Evolutionary conservation across 2,797 vertebrate species (phyloP).

Genomic region (Anguilla pacifica): DNA sequence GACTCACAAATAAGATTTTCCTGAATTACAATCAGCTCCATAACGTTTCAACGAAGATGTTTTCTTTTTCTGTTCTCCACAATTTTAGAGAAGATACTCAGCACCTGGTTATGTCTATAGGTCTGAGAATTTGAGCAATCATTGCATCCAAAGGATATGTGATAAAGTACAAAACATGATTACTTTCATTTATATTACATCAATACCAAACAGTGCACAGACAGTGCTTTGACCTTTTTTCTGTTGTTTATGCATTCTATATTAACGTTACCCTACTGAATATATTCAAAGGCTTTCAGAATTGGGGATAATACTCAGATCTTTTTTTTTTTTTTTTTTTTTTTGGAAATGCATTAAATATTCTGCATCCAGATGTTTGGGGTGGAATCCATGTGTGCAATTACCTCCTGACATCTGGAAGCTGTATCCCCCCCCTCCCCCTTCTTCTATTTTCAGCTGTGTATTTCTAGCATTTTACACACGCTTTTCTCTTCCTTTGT

Average conservation of each 20-base stretch:
- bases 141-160: too few species aligned
- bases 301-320: neutral
- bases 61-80: too few species aligned
- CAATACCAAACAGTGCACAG: too few species aligned
- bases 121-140: too few species aligned
- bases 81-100: too few species aligned
- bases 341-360: neutral
- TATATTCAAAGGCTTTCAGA: neutral
- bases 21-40: neutral
- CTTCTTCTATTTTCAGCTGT: neutral
- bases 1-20: neutral
- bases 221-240: neutral
- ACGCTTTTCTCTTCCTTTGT: neutral
- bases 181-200: too few species aligned
- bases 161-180: too few species aligned
- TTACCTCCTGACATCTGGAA: slow-evolving; percentile 11
- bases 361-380: slow-evolving; percentile 8
- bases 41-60: neutral
- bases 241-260: neutral
- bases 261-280: neutral
- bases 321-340: neutral
- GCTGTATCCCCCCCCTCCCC: neutral
- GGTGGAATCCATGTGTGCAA: neutral
- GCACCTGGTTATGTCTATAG: too few species aligned
- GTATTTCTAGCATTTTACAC: neutral